Evolutionary conservation across 2,113 vertebrate species (phyloP).

Genomic region (Sminthopsis crassicaudata): DNA sequence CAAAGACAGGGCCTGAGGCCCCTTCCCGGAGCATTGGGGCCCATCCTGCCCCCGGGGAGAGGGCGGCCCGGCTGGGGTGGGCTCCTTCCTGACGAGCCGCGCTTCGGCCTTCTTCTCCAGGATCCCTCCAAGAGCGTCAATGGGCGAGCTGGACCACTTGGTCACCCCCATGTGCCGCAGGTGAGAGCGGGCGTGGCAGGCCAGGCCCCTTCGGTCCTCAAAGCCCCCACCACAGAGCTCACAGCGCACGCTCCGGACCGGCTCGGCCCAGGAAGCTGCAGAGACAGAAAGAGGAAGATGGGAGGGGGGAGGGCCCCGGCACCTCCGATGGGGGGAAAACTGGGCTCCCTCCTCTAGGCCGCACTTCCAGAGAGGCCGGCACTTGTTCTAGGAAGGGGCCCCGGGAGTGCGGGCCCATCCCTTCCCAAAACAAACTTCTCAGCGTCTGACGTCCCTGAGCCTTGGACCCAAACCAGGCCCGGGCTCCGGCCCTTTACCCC

Average conservation of each 20-base stretch:
- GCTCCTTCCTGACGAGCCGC: constrained; percentile 89
- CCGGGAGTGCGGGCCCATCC: neutral
- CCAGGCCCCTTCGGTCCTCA: constrained; percentile 95
- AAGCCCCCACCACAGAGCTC: constrained; percentile 97
- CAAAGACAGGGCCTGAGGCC: constrained; percentile 83
- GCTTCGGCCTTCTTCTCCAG: constrained; percentile 89
- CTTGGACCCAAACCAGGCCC: neutral
- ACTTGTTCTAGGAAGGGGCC: neutral
- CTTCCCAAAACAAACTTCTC: neutral
- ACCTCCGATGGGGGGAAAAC: neutral
- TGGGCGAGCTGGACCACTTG: constrained; percentile 96
- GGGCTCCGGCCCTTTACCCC: neutral
- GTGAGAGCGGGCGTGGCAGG: constrained; percentile 95
- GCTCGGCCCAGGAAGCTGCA: constrained; percentile 83
- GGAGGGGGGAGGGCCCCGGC: too few species aligned
- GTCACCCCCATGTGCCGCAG: constrained; percentile 97
- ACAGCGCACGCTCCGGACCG: constrained; percentile 91
- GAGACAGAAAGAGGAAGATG: neutral
- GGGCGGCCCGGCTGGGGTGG: constrained; percentile 80
- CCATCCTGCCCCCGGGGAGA: constrained; percentile 79
- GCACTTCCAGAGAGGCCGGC: neutral
- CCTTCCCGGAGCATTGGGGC: constrained; percentile 78
- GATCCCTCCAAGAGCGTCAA: constrained; percentile 94
- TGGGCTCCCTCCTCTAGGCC: neutral
- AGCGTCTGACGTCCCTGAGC: neutral